A percentile compares a stretch with the other conserved stretches of the same genome.
Evolutionary conservation across 2,888 invertebrate genomes (phyloP).

Genomic region (Pyrgus malvae): DNA sequence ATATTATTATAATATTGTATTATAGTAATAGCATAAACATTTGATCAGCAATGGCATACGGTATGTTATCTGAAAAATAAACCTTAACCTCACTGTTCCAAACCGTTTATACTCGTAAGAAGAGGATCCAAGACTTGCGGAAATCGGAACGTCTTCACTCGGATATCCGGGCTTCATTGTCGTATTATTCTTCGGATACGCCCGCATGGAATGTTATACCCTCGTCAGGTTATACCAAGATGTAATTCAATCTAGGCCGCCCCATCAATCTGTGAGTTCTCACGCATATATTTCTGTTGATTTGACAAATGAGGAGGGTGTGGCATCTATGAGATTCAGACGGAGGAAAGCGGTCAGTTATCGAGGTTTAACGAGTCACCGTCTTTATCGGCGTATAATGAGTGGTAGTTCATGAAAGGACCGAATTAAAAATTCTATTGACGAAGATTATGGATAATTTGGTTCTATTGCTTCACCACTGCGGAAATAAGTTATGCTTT

Average conservation of each 20-base stretch:
- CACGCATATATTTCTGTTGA: constrained; percentile 81
- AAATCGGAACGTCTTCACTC: constrained; percentile 43
- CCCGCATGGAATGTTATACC: constrained; percentile 73
- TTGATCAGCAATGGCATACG: too few relatives aligned
- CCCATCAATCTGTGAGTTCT: constrained; percentile 80
- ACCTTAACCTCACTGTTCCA: too few relatives aligned
- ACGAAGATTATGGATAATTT: too few relatives aligned
- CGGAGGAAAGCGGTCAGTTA: constrained; percentile 46
- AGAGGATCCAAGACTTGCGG: too few relatives aligned
- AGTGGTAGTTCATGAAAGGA: background rate
- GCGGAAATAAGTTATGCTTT: too few relatives aligned
- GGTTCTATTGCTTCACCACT: too few relatives aligned
- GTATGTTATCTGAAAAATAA: too few relatives aligned
- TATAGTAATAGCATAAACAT: too few relatives aligned
- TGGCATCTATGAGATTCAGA: constrained; percentile 52
- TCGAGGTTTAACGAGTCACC: constrained; percentile 25
- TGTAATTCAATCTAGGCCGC: constrained; percentile 80
- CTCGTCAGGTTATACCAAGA: constrained; percentile 76
- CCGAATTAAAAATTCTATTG: too few relatives aligned
- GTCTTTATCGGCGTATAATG: constrained; percentile 2
- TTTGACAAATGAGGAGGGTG: constrained; percentile 82
- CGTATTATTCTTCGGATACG: constrained; percentile 63
- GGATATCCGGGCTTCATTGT: constrained; percentile 59
- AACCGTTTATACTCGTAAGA: too few relatives aligned
- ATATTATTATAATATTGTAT: too few relatives aligned